Evolutionary conservation across 2,113 vertebrate species (phyloP).

Genomic region (Pionites leucogaster): DNA sequence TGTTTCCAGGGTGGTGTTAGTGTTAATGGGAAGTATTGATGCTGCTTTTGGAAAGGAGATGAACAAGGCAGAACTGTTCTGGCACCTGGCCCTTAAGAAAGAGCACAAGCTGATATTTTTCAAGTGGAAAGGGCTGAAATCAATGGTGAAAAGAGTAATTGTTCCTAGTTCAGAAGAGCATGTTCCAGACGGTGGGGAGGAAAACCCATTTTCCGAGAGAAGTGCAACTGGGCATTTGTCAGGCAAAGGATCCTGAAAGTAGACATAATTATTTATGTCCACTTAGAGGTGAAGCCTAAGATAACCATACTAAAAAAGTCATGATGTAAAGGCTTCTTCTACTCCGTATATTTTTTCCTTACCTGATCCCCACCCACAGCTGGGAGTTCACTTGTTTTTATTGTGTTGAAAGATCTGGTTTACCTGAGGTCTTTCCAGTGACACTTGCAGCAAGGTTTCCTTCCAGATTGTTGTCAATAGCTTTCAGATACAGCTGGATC

Average conservation of each 20-base stretch:
- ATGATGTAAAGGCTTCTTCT: neutral
- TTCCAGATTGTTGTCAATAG: conserved; percentile 3
- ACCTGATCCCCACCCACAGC: conserved; percentile 26
- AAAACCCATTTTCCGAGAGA: neutral
- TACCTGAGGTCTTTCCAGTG: neutral
- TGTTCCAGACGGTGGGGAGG: neutral
- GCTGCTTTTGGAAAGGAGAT: neutral
- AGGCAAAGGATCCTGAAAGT: neutral
- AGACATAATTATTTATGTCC: neutral
- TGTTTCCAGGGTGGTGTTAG: neutral
- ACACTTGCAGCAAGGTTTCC: neutral
- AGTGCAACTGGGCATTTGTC: neutral
- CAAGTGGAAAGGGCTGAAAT: neutral
- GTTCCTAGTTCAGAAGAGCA: neutral
- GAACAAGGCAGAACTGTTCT: neutral
- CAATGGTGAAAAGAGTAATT: neutral
- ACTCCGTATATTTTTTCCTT: neutral
- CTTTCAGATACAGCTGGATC: neutral
- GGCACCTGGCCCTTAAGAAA: neutral
- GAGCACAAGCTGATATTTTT: neutral
- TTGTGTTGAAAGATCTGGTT: conserved; percentile 8
- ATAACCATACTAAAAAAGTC: neutral
- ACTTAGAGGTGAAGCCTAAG: neutral
- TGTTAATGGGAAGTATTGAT: neutral
- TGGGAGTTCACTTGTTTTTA: conserved; percentile 1